Percentiles rank a stretch among this genome's conserved stretches.
Conservation (phyloP, 2,888 invertebrate genomes). For the Drosophila koepferae region DNA sequence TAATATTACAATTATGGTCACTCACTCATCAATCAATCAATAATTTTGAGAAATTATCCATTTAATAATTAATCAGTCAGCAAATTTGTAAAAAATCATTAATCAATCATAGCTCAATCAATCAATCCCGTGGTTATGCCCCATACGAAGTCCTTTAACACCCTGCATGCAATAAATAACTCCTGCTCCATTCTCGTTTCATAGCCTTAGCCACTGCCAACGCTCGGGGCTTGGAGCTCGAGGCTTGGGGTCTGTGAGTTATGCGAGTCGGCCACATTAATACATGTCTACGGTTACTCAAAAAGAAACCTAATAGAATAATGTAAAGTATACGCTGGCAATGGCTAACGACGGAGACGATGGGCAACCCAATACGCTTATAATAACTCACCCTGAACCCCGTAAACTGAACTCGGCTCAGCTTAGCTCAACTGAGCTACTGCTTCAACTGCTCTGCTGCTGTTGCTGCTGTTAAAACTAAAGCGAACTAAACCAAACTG, state of each 20-base stretch:
- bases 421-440: slow-evolving; percentile 34
- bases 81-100: not conserved
- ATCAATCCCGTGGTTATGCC: not conserved
- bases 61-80: too few relatives aligned
- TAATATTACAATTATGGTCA: too few relatives aligned
- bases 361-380: slow-evolving; percentile 75
- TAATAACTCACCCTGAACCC: slow-evolving; percentile 80
- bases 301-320: slow-evolving; percentile 82
- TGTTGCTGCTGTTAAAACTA: slow-evolving; percentile 46
- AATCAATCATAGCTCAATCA: not conserved
- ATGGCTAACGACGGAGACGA: slow-evolving; percentile 68
- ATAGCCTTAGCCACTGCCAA: slow-evolving; percentile 2
- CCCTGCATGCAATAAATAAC: not conserved
- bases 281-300: slow-evolving; percentile 73
- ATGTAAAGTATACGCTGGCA: slow-evolving; percentile 77
- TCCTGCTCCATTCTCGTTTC: not conserved
- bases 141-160: not conserved
- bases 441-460: slow-evolving; percentile 22
- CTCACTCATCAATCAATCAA: not conserved
- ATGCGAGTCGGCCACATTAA: slow-evolving; percentile 73
- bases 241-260: slow-evolving; percentile 33
- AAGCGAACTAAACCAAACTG: slow-evolving; percentile 68
- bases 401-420: slow-evolving; percentile 71
- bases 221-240: not conserved
- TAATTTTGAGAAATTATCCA: not conserved